Percentiles rank a stretch among this genome's conserved stretches.
phyloP scores from a whole-genome alignment of 2,113 vertebrate genomes.

The Pantherophis guttatus region DNA sequence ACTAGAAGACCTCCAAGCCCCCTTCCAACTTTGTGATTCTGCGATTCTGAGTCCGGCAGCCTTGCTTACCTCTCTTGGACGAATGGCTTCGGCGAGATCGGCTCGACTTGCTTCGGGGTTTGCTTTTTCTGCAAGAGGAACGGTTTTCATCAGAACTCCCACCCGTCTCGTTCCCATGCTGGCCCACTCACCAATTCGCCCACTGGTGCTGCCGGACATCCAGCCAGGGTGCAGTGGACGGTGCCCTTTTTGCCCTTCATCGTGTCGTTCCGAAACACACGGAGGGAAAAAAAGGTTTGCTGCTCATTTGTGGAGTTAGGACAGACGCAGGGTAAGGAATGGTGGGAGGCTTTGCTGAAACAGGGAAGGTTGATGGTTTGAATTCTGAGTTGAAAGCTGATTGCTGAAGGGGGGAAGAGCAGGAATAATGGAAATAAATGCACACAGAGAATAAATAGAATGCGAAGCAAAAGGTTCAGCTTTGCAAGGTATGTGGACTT shows the following conservation, averaged over 20 bases:
- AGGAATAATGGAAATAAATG: neutral
- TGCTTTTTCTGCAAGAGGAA: neutral
- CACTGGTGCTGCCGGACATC: neutral
- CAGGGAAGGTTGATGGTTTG: neutral
- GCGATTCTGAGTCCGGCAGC: neutral
- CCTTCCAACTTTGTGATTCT: neutral
- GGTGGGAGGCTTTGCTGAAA: neutral
- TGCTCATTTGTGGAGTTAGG: neutral
- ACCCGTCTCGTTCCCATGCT: rapidly evolving
- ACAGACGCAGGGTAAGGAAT: neutral
- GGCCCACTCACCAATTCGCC: neutral
- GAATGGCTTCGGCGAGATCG: neutral
- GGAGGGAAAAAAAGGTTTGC: neutral
- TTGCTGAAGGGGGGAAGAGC: neutral
- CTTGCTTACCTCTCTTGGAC: neutral
- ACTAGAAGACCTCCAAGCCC: neutral
- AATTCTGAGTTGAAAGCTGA: neutral
- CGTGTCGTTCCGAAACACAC: neutral
- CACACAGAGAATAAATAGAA: neutral
- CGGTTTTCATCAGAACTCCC: neutral
- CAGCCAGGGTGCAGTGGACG: neutral
- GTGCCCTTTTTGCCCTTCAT: neutral
- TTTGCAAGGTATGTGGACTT: neutral
- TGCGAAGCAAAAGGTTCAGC: neutral
- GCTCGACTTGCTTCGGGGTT: neutral